Evolutionary conservation across 2,113 vertebrate species (phyloP), one percentile per base, ranked within the genome.

Genomic region (Microtus oregoni): DNA sequence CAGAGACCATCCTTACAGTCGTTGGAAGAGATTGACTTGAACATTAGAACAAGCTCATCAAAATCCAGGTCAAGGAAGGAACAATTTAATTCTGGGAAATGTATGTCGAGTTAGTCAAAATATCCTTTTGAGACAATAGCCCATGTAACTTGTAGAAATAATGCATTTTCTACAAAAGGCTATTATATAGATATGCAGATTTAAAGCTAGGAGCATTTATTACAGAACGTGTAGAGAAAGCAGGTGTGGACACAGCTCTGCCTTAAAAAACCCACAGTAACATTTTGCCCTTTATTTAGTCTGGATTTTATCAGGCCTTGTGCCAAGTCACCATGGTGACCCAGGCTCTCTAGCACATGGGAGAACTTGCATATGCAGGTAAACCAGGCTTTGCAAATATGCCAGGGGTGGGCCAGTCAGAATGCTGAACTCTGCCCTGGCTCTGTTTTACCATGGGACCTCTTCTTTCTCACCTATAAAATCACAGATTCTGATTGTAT

Each of bases 111-210:
- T 91, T 79, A 92, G 19, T 19, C 65, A 70, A 93, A 93, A 14
- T 24, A 68, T 50, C 1, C 55, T 95, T 91, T 95, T 35, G 83
- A 96, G 30, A 94, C 77, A 89, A 72, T 76, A 24, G 79, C 28
- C 6, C n/a, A 83, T 19, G 55, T 86, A 17, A 89, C 8, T 86
- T 28, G 8, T 32, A 86, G 44, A 78, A 41, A 65, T 63, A 32
- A 61, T 61, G 75, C 10, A 73, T 83, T 90, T 89, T 89, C 58
- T 82, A 68, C 47, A 41, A 86, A 61, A 10, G 41, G 28, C 5
- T 88, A 67, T 92, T 52, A 89, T 38, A 70, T 12, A 68, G 63
- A 95, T 89, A 91, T 89, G 28, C n/a, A 91, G 68, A 95, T 89
- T 75, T 89, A 1, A 70, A 65, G 26, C 55, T 35, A 83, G 9